phyloP scores from a whole-genome alignment of 2,113 vertebrate genomes.

The Elephas maximus region DNA sequence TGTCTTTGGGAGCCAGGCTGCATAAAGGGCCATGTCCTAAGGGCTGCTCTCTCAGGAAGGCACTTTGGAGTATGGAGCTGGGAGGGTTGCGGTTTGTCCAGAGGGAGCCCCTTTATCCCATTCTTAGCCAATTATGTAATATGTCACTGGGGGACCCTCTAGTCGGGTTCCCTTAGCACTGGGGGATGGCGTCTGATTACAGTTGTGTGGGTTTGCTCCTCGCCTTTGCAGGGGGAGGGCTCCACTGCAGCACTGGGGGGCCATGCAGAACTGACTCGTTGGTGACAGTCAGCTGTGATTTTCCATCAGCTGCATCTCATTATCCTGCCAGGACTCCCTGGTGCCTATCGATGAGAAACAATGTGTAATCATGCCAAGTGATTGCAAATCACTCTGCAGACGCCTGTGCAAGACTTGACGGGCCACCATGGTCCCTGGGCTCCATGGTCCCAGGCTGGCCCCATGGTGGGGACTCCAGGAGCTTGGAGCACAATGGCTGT shows the following conservation, averaged over 20 bases:
- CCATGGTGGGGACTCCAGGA: neutral
- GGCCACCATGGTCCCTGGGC: conserved; percentile 55
- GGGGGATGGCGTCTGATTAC: neutral
- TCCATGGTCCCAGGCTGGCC: conserved; percentile 51
- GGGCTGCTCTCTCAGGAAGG: neutral
- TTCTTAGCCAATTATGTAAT: neutral
- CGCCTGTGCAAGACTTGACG: conserved; percentile 82
- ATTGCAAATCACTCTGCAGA: conserved; percentile 90
- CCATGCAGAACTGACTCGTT: conserved; percentile 80
- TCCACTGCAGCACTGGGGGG: conserved; percentile 80
- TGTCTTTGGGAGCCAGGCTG: neutral
- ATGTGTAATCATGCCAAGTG: conserved; percentile 92
- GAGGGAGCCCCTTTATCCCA: neutral
- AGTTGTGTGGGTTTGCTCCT: conserved; percentile 55
- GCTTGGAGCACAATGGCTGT: neutral
- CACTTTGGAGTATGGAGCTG: neutral
- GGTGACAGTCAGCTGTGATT: conserved; percentile 90
- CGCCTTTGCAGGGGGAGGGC: conserved; percentile 80
- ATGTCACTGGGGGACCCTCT: neutral
- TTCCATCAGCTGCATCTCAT: conserved; percentile 92
- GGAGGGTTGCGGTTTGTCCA: neutral
- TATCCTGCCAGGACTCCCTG: conserved; percentile 90
- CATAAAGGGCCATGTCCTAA: neutral
- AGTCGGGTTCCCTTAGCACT: neutral
- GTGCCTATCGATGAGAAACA: conserved; percentile 90